Base-by-base conservation (phyloP, 2,888 invertebrate species). In the Mythimna ferrago region DNA sequence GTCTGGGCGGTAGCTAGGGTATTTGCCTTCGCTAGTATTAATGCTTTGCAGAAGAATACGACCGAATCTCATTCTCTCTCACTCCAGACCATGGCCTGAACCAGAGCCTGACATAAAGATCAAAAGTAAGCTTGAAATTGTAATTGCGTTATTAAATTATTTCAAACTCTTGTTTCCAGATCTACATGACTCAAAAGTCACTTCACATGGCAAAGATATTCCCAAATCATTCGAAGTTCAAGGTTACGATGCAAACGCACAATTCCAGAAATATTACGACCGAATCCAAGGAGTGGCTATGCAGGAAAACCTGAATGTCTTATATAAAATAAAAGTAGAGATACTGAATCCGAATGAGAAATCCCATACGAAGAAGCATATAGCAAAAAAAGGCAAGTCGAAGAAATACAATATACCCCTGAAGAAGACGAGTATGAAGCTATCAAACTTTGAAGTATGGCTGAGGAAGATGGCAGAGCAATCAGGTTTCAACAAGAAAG, bases 391-490 rank as follows among this genome's bases (percentile, higher is more conserved):
- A 64, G 80, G 82, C 0, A 91, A 89, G 54, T 86, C 92, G 0
- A 96, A 95, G 84, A 95, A 93, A 65, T 96, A 92, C 72, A 94
- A 93, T 16, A 88, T 95, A 21, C 95, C 96, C 0, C 77, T 96
- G 48, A 96, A 96, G 83, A 95, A 92, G 78, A 92, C 91, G 26
- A 95, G 89, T 66, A 94, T 95, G 94, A 95, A 94, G 64, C 82
- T 95, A 9, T 95, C 96, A 0, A 93, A 92, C 66, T 95, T 94
- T 16, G 95, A 95, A 81, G 88, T 92, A 11, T 85, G 93, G 60
- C 63, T 95, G 57, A 90, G 94, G 41, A 94, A 91, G 77, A 86
- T 93, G 58, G 93, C 91, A 0, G 94, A 93, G 44, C 88, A 92
- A 32, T 87, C 85, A 5, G 87, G 85, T 0, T 19, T 66, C 0